Evolutionary conservation across 2,113 vertebrate genomes (phyloP).

Genomic region (Nothocercus nigrocapillus): DNA sequence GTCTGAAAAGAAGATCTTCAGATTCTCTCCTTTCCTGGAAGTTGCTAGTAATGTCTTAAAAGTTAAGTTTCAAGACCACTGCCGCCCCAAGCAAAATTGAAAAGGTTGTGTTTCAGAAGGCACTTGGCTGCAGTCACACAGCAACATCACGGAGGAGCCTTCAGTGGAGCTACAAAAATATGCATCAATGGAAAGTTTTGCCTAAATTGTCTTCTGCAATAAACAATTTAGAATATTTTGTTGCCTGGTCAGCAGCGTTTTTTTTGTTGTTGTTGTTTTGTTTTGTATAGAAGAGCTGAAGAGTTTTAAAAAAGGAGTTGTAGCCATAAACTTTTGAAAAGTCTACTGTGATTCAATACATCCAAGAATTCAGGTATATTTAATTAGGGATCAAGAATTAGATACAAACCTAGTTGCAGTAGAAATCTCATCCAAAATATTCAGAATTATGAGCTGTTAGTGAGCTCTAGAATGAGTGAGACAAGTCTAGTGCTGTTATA

Average conservation of each 20-base stretch:
- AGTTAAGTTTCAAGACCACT: background rate
- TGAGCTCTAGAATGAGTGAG: background rate
- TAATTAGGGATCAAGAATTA: background rate
- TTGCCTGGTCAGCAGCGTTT: background rate
- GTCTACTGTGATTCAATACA: background rate
- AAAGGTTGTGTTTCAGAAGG: background rate
- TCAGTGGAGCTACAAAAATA: background rate
- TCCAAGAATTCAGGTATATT: background rate
- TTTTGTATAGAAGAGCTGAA: background rate
- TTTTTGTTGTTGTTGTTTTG: background rate
- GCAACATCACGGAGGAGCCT: background rate
- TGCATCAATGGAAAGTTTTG: background rate
- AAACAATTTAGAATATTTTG: background rate
- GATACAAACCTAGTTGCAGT: background rate
- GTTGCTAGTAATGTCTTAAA: background rate
- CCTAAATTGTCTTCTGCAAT: background rate
- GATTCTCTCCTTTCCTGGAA: background rate
- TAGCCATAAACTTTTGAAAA: background rate
- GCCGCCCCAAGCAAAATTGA: background rate
- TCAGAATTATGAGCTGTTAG: background rate
- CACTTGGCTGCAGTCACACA: background rate
- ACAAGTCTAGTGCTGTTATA: background rate
- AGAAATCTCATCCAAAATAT: background rate
- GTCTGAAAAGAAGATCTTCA: background rate
- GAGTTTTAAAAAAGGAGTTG: background rate